Conservation (phyloP, 2,797 vertebrate species). For the Hemibagrus guttatus region DNA sequence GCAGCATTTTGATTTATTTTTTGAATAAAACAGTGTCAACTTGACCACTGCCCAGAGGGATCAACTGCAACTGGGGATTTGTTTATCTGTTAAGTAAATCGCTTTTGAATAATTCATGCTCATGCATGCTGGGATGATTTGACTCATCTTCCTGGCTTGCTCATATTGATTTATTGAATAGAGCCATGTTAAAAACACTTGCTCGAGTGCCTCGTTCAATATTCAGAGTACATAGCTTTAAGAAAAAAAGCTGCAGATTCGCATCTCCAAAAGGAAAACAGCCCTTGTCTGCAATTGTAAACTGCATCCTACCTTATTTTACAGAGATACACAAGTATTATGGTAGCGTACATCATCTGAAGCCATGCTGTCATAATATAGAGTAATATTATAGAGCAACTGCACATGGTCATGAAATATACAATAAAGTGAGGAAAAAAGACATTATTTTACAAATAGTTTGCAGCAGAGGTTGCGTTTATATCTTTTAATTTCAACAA, state of each 20-base stretch:
- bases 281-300: not conserved
- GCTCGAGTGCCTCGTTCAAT: conserved; percentile 39
- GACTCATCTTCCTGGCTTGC: conserved; percentile 25
- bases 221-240: conserved; percentile 2
- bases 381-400: not conserved
- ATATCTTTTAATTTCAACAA: not conserved
- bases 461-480: not conserved
- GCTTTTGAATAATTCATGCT: conserved; percentile 52
- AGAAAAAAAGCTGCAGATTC: not conserved
- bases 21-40: not conserved
- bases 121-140: conserved; percentile 41
- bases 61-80: conserved; percentile 43
- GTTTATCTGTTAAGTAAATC: conserved; percentile 48
- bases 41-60: conserved; percentile 36
- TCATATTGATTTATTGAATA: conserved; percentile 48
- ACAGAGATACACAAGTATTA: not conserved
- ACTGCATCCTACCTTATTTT: not conserved
- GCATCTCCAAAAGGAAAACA: not conserved
- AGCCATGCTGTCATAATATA: not conserved
- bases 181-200: conserved; percentile 37
- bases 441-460: not conserved
- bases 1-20: not conserved
- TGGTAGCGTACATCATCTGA: not conserved
- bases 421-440: not conserved
- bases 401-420: not conserved